Evolutionary conservation across 2,888 invertebrate species (phyloP).

Genomic region (Tetragonula carbonaria): DNA sequence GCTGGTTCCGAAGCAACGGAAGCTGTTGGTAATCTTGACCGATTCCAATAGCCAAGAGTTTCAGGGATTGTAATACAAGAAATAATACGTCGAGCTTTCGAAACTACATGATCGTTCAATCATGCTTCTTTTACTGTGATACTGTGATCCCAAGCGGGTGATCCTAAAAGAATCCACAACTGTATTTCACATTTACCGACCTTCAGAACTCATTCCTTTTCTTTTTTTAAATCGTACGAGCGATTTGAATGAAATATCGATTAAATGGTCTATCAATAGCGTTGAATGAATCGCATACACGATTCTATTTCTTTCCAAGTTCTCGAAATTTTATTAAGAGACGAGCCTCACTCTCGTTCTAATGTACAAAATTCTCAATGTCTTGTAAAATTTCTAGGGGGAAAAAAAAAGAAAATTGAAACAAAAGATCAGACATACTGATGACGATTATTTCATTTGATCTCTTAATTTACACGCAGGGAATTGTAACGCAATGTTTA

Average conservation of each 20-base stretch:
- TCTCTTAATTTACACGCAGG: neutral
- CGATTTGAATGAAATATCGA: neutral
- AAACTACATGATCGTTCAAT: neutral
- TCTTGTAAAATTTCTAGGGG: too few relatives aligned
- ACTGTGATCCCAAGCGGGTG: too few relatives aligned
- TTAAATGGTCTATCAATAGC: neutral
- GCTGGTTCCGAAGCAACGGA: neutral
- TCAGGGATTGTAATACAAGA: neutral
- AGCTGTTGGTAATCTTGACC: neutral
- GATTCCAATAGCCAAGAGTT: neutral
- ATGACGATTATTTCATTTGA: too few relatives aligned
- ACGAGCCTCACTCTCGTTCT: too few relatives aligned
- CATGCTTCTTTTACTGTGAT: neutral
- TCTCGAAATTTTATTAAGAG: too few relatives aligned
- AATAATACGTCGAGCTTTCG: neutral
- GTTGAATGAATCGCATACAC: neutral
- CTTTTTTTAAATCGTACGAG: neutral
- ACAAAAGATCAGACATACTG: too few relatives aligned
- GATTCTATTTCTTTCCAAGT: neutral
- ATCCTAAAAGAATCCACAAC: neutral
- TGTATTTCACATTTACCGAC: neutral
- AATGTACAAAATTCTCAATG: too few relatives aligned
- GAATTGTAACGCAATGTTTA: neutral
- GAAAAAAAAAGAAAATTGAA: too few relatives aligned
- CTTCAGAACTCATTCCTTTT: neutral